Percentiles rank a stretch among this genome's conserved stretches.
Conservation (phyloP, 2,113 vertebrate species). For the Anhinga rufa region DNA sequence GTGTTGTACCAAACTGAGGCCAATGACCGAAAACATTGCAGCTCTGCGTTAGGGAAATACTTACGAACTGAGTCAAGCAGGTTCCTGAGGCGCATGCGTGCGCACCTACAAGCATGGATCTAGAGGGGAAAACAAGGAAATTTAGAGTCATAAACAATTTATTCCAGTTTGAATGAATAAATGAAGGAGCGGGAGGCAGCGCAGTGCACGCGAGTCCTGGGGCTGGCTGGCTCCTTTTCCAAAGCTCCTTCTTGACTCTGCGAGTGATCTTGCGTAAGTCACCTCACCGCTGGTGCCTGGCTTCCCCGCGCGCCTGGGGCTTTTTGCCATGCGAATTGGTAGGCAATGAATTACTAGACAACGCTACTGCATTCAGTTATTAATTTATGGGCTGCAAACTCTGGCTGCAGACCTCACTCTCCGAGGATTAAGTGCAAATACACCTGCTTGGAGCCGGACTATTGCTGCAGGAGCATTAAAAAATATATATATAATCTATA, state of each 20-base stretch:
- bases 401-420: not conserved
- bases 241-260: not conserved
- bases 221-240: not conserved
- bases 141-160: not conserved
- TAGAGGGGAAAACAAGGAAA: not conserved
- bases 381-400: not conserved
- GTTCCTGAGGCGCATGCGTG: not conserved
- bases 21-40: not conserved
- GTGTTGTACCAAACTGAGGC: not conserved
- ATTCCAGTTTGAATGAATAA: not conserved
- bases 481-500: too few species aligned
- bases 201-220: not conserved
- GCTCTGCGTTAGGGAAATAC: not conserved
- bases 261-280: not conserved
- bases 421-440: not conserved
- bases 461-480: not conserved
- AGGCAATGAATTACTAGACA: not conserved
- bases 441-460: not conserved
- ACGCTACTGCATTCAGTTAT: not conserved
- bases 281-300: not conserved
- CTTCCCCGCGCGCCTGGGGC: not conserved
- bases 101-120: not conserved
- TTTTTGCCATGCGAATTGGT: not conserved
- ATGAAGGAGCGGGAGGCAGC: not conserved
- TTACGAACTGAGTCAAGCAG: not conserved